Conservation (phyloP, 1,140 invertebrate genomes). For the Habropoda laboriosa region DNA sequence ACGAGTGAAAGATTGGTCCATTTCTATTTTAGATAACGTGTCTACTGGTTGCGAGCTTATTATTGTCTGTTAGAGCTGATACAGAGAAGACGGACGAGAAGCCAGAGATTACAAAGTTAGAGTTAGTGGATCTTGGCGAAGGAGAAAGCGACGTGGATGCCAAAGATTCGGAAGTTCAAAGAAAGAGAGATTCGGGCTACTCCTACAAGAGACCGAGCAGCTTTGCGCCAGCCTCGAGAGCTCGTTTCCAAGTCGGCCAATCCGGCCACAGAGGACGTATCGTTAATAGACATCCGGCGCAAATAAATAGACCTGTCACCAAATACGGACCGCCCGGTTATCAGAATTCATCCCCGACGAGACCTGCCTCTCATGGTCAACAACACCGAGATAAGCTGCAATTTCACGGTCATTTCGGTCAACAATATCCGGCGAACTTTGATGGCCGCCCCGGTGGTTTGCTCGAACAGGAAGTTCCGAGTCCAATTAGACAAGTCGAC, state of each 20-base stretch:
- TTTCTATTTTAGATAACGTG: constrained; percentile 47
- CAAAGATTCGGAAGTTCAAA: constrained; percentile 59
- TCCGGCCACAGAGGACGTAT: constrained; percentile 56
- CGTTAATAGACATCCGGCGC: constrained; percentile 61
- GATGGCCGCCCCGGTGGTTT: constrained; percentile 29
- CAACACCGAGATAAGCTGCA: constrained; percentile 53
- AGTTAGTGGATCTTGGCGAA: constrained; percentile 51
- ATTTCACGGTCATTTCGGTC: constrained; percentile 30
- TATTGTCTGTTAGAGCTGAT: constrained; percentile 23
- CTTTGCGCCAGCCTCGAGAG: constrained; percentile 15
- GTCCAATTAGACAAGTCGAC: constrained; percentile 66
- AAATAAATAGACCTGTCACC: constrained; percentile 70
- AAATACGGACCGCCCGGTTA: constrained; percentile 73
- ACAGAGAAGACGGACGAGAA: constrained; percentile 28
- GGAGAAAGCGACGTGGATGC: constrained; percentile 23
- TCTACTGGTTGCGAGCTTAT: constrained; percentile 38
- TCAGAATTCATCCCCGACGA: constrained; percentile 37
- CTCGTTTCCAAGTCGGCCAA: constrained; percentile 52
- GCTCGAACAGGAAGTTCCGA: constrained; percentile 64
- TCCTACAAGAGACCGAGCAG: constrained; percentile 64
- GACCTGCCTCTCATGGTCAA: constrained; percentile 19
- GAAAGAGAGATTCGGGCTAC: constrained; percentile 75
- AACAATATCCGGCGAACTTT: constrained; percentile 57
- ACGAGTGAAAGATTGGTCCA: background rate
- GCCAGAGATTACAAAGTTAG: constrained; percentile 52